phyloP scores from a whole-genome alignment of 2,888 invertebrate genomes.

The Brenthis hecate region DNA sequence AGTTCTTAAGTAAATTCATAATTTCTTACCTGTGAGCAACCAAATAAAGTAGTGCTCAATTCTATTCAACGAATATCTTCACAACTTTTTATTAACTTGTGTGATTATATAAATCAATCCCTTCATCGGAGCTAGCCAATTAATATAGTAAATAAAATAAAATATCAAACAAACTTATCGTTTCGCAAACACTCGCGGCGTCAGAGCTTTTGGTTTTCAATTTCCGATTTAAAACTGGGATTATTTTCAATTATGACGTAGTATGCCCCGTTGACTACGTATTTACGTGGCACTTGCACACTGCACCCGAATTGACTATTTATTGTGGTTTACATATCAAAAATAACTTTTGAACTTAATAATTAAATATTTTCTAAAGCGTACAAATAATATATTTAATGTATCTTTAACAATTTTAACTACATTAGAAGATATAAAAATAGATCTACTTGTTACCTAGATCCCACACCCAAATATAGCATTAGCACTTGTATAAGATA shows the following conservation, averaged over 20 bases:
- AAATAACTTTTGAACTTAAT: background rate
- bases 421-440: too few species aligned
- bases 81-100: background rate
- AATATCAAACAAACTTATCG: conserved; percentile 39
- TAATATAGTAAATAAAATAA: conserved; percentile 29
- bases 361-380: too few species aligned
- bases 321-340: conserved; percentile 7
- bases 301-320: conserved; percentile 15
- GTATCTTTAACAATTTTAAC: too few species aligned
- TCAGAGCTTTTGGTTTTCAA: conserved; percentile 41
- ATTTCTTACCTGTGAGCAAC: too few species aligned
- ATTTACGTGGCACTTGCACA: conserved; percentile 18
- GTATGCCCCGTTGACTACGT: conserved; percentile 35
- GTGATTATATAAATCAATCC: background rate
- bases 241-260: conserved; percentile 48
- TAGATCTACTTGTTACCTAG: too few species aligned
- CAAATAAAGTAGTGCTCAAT: too few species aligned
- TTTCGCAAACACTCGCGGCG: conserved; percentile 35
- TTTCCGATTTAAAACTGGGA: conserved; percentile 44
- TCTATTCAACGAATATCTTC: too few species aligned
- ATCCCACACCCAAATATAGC: too few species aligned
- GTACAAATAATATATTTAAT: too few species aligned
- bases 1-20: too few species aligned
- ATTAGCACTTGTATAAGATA: too few species aligned
- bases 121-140: background rate